Percentiles rank a stretch among this genome's conserved stretches.
Conservation (phyloP, 2,888 invertebrate genomes). For the Torymus texanus region DNA sequence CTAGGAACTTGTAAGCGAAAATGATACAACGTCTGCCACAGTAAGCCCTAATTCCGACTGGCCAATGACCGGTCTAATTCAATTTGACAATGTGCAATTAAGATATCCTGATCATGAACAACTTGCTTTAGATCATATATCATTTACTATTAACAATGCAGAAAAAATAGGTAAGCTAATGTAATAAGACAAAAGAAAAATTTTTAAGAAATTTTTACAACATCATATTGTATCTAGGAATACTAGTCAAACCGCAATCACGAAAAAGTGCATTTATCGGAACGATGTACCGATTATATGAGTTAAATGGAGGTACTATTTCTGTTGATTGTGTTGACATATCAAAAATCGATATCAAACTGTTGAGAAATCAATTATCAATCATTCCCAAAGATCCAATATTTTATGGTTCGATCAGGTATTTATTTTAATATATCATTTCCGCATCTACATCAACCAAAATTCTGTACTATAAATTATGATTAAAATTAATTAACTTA, state of each 20-base stretch:
- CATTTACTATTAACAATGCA: slow-evolving; percentile 76
- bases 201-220: not conserved
- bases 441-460: too few relatives aligned
- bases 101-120: slow-evolving; percentile 75
- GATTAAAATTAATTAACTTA: slow-evolving; percentile 58
- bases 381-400: slow-evolving; percentile 81
- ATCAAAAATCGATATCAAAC: slow-evolving; percentile 66
- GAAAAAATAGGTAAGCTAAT: slow-evolving; percentile 78
- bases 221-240: slow-evolving; percentile 65
- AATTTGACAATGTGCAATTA: slow-evolving; percentile 76
- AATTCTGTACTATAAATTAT: not conserved
- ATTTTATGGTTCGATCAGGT: slow-evolving; percentile 75
- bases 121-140: slow-evolving; percentile 77
- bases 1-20: slow-evolving; percentile 64
- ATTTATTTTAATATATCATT: not conserved
- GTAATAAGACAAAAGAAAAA: not conserved
- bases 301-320: slow-evolving; percentile 77
- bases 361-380: slow-evolving; percentile 76
- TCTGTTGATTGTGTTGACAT: slow-evolving; percentile 78
- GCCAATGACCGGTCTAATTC: slow-evolving; percentile 76
- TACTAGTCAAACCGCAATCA: slow-evolving; percentile 76
- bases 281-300: slow-evolving; percentile 79
- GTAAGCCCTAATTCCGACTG: slow-evolving; percentile 72
- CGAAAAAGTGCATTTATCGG: slow-evolving; percentile 79
- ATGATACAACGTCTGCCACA: slow-evolving; percentile 52